A percentile compares a stretch with the other conserved stretches of the same genome.
Conservation (phyloP, 35 echinoderm and acorn worm genomes). For the Patiria miniata region DNA sequence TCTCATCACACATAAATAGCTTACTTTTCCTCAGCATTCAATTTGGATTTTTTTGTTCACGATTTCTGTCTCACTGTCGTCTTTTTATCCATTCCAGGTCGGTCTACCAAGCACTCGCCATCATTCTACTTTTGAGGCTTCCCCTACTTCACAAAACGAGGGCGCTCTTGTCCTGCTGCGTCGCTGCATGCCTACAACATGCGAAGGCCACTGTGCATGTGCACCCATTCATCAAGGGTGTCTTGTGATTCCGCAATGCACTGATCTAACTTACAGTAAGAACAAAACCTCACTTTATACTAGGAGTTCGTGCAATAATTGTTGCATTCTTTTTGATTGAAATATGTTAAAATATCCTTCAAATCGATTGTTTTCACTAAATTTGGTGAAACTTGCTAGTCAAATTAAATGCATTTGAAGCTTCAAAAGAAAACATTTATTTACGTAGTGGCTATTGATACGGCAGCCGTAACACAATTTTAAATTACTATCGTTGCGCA, state of each 20-base stretch:
- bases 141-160: background rate
- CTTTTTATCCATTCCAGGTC: background rate
- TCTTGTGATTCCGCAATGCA: background rate
- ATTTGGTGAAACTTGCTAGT: too few relatives aligned
- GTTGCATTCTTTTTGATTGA: too few relatives aligned
- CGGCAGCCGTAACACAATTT: too few relatives aligned
- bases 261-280: background rate
- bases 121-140: slow-evolving; percentile 23
- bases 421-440: too few relatives aligned
- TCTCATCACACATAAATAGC: too few relatives aligned
- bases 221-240: slow-evolving; percentile 19
- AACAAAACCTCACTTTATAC: too few relatives aligned
- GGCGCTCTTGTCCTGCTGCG: slow-evolving; percentile 22
- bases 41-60: background rate
- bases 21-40: background rate
- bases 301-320: too few relatives aligned
- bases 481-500: too few relatives aligned
- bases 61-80: background rate
- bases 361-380: too few relatives aligned
- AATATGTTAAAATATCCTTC: too few relatives aligned
- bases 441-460: too few relatives aligned
- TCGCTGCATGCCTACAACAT: slow-evolving; percentile 22
- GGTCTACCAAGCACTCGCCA: slow-evolving; percentile 16
- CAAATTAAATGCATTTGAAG: too few relatives aligned
- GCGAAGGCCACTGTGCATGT: slow-evolving; percentile 41